Percentiles rank a stretch among this genome's conserved stretches.
phyloP scores from a whole-genome alignment of 2,797 vertebrate genomes.

The Rhinophrynus dorsalis region DNA sequence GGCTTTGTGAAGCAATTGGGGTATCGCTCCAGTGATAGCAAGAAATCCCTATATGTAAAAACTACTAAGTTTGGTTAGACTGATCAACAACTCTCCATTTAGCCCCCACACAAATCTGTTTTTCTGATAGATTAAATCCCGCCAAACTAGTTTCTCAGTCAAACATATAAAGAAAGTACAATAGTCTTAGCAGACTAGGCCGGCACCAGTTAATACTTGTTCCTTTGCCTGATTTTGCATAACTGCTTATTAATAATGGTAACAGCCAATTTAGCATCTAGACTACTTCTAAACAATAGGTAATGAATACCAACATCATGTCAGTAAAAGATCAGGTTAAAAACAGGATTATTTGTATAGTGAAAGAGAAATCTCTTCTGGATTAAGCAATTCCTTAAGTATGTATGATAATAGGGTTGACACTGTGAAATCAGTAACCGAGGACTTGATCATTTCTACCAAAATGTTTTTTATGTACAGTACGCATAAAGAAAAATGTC shows the following conservation, averaged over 20 bases:
- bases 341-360: background rate
- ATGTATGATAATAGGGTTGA: no score
- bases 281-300: conserved; percentile 54
- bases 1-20: background rate
- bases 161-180: conserved; percentile 46
- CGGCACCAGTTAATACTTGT: conserved; percentile 58
- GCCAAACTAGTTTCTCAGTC: conserved; percentile 51
- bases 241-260: conserved; percentile 58
- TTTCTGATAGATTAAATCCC: background rate
- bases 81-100: background rate
- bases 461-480: no score
- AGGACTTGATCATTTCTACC: no score
- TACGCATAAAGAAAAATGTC: no score
- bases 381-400: background rate
- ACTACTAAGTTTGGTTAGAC: background rate
- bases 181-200: conserved; percentile 55
- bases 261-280: conserved; percentile 54
- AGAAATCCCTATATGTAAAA: background rate
- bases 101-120: conserved; percentile 33
- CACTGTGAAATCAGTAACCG: no score
- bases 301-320: conserved; percentile 59
- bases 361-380: background rate
- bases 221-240: conserved; percentile 61
- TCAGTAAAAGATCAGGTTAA: conserved; percentile 52
- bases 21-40: background rate